Conservation (phyloP, 2,113 vertebrate genomes). For the Serilophus lunatus region DNA sequence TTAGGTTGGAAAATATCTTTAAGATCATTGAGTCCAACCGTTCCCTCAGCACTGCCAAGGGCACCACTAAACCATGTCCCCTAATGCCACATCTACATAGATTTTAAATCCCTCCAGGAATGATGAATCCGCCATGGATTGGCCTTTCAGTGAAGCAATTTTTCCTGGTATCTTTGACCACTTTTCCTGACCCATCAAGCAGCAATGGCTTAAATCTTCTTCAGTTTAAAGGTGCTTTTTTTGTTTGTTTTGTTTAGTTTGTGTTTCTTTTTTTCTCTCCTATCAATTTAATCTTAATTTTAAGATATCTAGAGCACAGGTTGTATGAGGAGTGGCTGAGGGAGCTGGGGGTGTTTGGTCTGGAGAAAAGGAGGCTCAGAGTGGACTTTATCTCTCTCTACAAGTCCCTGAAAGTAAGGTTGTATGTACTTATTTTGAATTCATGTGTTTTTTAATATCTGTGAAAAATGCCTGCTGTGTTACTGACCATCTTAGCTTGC, state of each 20-base stretch:
- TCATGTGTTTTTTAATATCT: neutral
- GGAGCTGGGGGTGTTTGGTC: neutral
- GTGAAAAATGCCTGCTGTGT: neutral
- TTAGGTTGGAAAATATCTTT: neutral
- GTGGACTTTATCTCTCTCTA: neutral
- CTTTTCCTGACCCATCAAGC: neutral
- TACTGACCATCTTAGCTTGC: neutral
- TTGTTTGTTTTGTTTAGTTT: neutral
- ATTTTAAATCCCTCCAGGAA: neutral
- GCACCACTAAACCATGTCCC: neutral
- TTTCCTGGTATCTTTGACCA: neutral
- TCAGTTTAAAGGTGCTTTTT: neutral
- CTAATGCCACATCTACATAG: neutral
- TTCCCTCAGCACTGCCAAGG: neutral
- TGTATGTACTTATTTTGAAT: neutral
- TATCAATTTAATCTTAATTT: neutral
- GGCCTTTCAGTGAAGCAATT: neutral
- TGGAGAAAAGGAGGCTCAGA: neutral
- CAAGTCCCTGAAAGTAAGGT: neutral
- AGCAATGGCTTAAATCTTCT: neutral
- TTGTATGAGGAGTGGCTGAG: neutral
- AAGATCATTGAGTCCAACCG: neutral
- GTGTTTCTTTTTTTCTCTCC: neutral
- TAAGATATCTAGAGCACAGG: neutral
- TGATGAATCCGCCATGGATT: neutral